These are phyloP conservation scores for Chymomyza costata DNA, from an alignment of 1,140 invertebrate genomes.

Conservation along the genomic window DNA sequence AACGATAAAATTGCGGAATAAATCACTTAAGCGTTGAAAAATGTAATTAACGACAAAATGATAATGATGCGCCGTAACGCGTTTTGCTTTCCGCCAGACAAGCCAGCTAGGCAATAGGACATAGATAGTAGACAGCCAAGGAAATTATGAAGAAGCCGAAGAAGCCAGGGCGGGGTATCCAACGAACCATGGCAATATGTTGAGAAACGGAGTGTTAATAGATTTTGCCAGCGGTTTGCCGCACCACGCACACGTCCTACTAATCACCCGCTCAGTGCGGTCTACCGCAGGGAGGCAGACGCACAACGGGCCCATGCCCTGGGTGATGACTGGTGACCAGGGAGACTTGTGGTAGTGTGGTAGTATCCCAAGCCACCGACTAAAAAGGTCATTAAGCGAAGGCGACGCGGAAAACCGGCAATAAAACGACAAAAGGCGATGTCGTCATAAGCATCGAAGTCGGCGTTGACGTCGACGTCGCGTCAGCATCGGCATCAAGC, in stretches of 20 bases:
- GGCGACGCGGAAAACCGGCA: conserved; percentile 59
- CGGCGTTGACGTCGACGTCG: neutral
- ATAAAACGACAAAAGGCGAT: conserved; percentile 68
- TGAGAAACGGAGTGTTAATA: conserved; percentile 53
- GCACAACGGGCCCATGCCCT: too few species aligned
- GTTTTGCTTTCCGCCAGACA: conserved; percentile 36
- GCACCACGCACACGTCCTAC: conserved; percentile 19
- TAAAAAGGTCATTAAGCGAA: conserved; percentile 57
- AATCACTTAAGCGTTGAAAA: conserved; percentile 71
- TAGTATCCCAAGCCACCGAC: too few species aligned
- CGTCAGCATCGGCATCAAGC: too few species aligned
- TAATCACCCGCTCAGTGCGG: conserved; percentile 55
- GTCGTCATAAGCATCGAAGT: conserved; percentile 44
- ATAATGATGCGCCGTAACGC: conserved; percentile 63
- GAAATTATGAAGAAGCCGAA: too few species aligned
- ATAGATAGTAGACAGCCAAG: too few species aligned
- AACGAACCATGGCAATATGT: too few species aligned
- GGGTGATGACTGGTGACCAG: conserved; percentile 4
- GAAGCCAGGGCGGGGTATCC: too few species aligned
- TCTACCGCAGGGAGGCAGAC: too few species aligned
- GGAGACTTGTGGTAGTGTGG: too few species aligned
- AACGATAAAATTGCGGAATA: conserved; percentile 71
- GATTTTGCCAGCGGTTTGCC: conserved; percentile 33
- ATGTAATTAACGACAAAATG: conserved; percentile 73
- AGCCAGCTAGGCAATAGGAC: conserved; percentile 19